Evolutionary conservation across 2,797 vertebrate species (phyloP).

Genomic region (Sebastes hopkinsi): DNA sequence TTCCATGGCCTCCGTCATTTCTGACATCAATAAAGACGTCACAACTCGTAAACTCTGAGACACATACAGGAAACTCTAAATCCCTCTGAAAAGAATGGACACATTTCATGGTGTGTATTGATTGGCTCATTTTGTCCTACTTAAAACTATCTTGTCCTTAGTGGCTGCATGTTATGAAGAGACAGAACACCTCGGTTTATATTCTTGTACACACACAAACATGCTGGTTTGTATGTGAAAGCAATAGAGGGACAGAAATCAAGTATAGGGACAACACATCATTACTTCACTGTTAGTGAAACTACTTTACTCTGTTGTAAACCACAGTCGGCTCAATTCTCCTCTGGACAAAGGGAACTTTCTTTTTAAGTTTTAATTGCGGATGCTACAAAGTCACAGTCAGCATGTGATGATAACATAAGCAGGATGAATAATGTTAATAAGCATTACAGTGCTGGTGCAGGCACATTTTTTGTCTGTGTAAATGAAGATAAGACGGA

Average conservation of each 20-base stretch:
- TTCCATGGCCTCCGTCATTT: too few relatives aligned
- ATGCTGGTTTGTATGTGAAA: conserved; percentile 1
- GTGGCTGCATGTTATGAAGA: conserved; percentile 1
- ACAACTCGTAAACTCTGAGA: neutral
- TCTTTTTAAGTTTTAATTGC: conserved; percentile 59
- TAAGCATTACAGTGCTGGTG: conserved; percentile 45
- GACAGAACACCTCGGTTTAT: conserved; percentile 10
- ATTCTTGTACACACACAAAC: neutral
- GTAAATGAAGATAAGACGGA: conserved; percentile 61
- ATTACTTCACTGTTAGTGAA: conserved; percentile 38
- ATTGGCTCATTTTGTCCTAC: neutral
- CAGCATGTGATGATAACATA: conserved; percentile 35
- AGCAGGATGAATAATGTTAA: conserved; percentile 58
- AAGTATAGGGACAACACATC: conserved; percentile 28
- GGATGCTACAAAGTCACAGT: conserved; percentile 56
- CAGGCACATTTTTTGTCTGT: conserved; percentile 47
- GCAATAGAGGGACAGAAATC: conserved; percentile 6
- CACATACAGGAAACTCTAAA: neutral
- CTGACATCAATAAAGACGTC: neutral
- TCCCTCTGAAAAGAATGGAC: neutral
- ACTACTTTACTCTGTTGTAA: conserved; percentile 40
- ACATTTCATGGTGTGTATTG: neutral
- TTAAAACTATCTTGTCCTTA: neutral
- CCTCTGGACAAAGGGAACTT: conserved; percentile 44
- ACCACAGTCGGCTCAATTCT: conserved; percentile 15